Evolutionary conservation across 1,140 invertebrate species (phyloP).

Genomic region (Tachypleus tridentatus): DNA sequence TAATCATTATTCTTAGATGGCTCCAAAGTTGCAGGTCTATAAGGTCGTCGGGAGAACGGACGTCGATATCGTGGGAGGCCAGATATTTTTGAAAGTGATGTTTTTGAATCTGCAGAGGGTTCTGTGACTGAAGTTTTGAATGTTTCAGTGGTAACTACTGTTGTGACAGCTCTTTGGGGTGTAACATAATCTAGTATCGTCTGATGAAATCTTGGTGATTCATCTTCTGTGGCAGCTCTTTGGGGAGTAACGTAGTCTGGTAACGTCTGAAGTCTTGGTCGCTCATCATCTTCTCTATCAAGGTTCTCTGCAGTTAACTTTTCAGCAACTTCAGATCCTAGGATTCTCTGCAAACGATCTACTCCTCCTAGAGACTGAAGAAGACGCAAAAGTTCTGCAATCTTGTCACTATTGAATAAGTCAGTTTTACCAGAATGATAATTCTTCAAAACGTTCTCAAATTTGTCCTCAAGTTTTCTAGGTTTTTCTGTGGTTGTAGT

Average conservation of each 20-base stretch:
- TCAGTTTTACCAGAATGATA: neutral
- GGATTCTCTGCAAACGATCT: conserved; percentile 15
- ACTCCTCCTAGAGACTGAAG: conserved; percentile 19
- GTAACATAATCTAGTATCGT: conserved; percentile 9
- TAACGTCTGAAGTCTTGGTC: conserved; percentile 3
- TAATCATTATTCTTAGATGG: neutral
- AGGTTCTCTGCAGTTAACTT: neutral
- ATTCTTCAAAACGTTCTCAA: neutral
- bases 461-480: neutral
- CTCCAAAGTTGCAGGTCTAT: conserved; percentile 4
- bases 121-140: neutral
- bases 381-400: conserved; percentile 16
- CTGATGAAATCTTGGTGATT: neutral
- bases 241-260: conserved; percentile 11
- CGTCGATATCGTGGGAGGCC: neutral
- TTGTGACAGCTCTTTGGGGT: neutral
- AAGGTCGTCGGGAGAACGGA: conserved; percentile 1
- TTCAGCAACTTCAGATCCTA: conserved; percentile 12
- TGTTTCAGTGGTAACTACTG: neutral
- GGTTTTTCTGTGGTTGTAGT: conserved; percentile 12
- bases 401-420: conserved; percentile 3
- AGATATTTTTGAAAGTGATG: neutral
- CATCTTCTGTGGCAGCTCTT: neutral
- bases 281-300: neutral
- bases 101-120: neutral